phyloP scores from a whole-genome alignment of 2,113 vertebrate genomes.

The Lampris megalopsis region DNA sequence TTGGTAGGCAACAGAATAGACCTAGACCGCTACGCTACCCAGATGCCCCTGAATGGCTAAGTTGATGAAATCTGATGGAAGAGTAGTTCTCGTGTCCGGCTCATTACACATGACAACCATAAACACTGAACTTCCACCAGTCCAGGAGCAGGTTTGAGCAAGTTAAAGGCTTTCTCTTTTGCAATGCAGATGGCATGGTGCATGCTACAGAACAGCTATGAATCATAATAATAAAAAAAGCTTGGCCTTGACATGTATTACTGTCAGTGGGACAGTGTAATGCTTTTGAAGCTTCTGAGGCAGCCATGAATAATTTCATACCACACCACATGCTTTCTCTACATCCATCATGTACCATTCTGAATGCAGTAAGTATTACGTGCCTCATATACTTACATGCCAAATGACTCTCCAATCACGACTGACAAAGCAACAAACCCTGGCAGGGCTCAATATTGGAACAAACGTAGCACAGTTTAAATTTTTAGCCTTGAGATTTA shows the following conservation, averaged over 20 bases:
- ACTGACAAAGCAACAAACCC: conserved; percentile 75
- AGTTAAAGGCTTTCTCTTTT: neutral
- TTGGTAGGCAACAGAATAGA: too few species aligned
- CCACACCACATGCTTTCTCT: conserved; percentile 3
- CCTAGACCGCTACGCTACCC: too few species aligned
- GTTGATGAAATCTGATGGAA: too few species aligned
- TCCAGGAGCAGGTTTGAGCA: too few species aligned
- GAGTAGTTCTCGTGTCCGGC: too few species aligned
- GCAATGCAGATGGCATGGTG: conserved; percentile 47
- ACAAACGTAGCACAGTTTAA: conserved; percentile 42
- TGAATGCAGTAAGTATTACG: conserved; percentile 39
- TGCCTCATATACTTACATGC: conserved; percentile 63
- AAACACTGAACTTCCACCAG: too few species aligned
- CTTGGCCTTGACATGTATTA: conserved; percentile 17
- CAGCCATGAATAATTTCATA: neutral
- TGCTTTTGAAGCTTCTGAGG: neutral
- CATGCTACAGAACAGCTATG: conserved; percentile 46
- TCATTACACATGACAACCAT: too few species aligned
- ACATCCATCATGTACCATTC: conserved; percentile 51
- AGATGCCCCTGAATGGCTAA: too few species aligned
- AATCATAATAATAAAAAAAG: conserved; percentile 5
- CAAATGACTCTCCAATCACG: conserved; percentile 65
- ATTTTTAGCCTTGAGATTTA: conserved; percentile 5
- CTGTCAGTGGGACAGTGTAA: conserved; percentile 23
- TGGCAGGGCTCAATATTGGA: conserved; percentile 74